Percentiles rank a stretch among this genome's conserved stretches.
Evolutionary conservation across 2,797 vertebrate species (phyloP).

Genomic region (Trematomus bernacchii): DNA sequence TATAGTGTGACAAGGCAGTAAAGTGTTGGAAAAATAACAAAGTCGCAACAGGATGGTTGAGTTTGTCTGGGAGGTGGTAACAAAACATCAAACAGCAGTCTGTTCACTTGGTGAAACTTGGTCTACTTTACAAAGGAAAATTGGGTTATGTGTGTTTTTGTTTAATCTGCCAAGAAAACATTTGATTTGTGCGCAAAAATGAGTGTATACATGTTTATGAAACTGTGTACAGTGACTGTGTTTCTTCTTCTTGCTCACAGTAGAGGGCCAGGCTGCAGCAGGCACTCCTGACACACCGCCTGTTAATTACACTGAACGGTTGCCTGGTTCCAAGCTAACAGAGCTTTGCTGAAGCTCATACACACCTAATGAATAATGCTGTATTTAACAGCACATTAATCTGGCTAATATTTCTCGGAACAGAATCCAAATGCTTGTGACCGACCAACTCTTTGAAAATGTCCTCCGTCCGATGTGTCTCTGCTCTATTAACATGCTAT

Average conservation of each 20-base stretch:
- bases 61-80: slow-evolving; percentile 28
- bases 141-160: slow-evolving; percentile 24
- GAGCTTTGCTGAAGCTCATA: slow-evolving; percentile 53
- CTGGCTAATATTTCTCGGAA: slow-evolving; percentile 70
- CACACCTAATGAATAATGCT: slow-evolving; percentile 74
- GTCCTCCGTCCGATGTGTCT: slow-evolving; percentile 45
- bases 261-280: slow-evolving; percentile 45
- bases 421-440: slow-evolving; percentile 65
- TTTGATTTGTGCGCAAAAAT: slow-evolving; percentile 15
- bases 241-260: slow-evolving; percentile 19
- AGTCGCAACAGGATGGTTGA: slow-evolving; percentile 25
- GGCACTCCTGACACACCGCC: slow-evolving; percentile 52
- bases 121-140: slow-evolving; percentile 13
- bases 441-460: slow-evolving; percentile 63
- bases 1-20: slow-evolving; percentile 32
- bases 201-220: slow-evolving; percentile 16
- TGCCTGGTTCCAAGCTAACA: slow-evolving; percentile 62
- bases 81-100: slow-evolving; percentile 37
- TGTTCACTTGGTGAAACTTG: slow-evolving; percentile 31
- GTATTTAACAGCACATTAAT: slow-evolving; percentile 67
- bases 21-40: slow-evolving; percentile 37
- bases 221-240: slow-evolving; percentile 3
- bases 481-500: slow-evolving; percentile 76
- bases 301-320: slow-evolving; percentile 73
- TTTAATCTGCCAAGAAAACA: slow-evolving; percentile 6